phyloP scores from a whole-genome alignment of 2,888 invertebrate species.

The Andrena camellia region DNA sequence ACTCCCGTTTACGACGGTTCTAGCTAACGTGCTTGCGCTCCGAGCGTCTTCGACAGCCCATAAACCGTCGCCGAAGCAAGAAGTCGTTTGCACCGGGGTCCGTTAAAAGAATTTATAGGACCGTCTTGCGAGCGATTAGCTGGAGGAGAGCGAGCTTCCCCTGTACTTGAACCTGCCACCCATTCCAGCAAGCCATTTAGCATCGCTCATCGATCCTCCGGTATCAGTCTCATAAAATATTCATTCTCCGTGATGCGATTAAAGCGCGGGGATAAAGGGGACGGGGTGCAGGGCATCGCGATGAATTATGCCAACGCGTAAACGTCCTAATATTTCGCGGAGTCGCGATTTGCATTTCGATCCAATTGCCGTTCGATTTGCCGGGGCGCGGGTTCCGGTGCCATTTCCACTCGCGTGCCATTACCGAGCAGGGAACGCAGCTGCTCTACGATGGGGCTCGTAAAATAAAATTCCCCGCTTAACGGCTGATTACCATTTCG shows the following conservation, averaged over 20 bases:
- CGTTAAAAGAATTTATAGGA: too few relatives aligned
- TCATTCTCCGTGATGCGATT: too few relatives aligned
- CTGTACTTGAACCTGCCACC: too few relatives aligned
- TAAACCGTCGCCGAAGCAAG: background rate
- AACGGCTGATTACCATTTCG: background rate
- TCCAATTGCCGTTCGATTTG: constrained; percentile 54
- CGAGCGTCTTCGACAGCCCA: background rate
- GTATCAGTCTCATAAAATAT: too few relatives aligned
- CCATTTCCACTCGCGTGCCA: background rate
- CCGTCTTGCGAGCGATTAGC: too few relatives aligned
- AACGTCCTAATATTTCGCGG: constrained; percentile 52
- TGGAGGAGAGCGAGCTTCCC: too few relatives aligned
- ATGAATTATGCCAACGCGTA: constrained; percentile 46
- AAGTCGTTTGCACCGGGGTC: background rate
- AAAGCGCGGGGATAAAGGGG: too few relatives aligned
- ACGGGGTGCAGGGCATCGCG: background rate
- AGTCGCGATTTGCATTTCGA: constrained; percentile 39
- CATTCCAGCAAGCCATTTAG: too few relatives aligned
- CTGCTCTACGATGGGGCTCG: background rate
- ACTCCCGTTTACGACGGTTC: constrained; percentile 1
- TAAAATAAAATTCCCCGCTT: background rate
- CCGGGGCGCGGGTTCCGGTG: constrained; percentile 4
- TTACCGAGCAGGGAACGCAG: background rate
- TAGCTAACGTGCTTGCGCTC: too few relatives aligned
- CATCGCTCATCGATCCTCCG: too few relatives aligned